Evolutionary conservation across 2,797 vertebrate species (phyloP), one percentile per base, ranked within the genome.

Genomic region (Corythornis leucogaster): DNA sequence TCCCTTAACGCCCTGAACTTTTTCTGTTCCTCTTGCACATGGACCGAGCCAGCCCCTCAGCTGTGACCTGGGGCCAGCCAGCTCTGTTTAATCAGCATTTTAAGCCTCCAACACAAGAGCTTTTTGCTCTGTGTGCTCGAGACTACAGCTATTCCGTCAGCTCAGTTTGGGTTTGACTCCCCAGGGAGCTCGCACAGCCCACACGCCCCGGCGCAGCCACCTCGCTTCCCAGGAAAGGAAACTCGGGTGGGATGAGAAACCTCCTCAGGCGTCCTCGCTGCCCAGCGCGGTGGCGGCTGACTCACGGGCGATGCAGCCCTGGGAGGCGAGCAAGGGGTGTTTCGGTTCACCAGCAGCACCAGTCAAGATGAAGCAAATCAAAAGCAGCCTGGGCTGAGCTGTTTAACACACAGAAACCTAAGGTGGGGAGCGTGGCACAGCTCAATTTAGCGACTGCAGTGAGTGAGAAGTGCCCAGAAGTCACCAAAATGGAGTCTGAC

Each of bases 241-340:
- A 96, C 93, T 87, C 5, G 28, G 77, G 95, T 94, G 90, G 92
- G 95, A 95, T 94, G 95, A 95, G 92, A 96, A 96, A 96, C 83
- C 76, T 89, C 80, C 11, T 35, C n/a, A 45, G 26, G 61, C 28
- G 12, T 69, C 68, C 64, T 51, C 8, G 7, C 87, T 89, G 93
- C 90, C 93, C 92, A 15, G 71, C 3, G 3, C 11, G 3, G 73
- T 12, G 0, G 51, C 2, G 90, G 70, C 89, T 93, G 94, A 95
- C 78, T 95, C 91, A 90, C 8, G 30, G 50, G 78, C 5, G 1
- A 26, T 92, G 90, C 85, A 80, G 2, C 57, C 48, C 67, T 0
- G 11, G 12, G 1, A 45, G 1, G 8, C 12, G 3, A 50, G 54
- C 5, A 5, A 7, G 2, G 66, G 70, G 67, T 35, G 86, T 88